Evolutionary conservation across 2,888 invertebrate genomes (phyloP).

Genomic region (Agriopis aurantiaria): DNA sequence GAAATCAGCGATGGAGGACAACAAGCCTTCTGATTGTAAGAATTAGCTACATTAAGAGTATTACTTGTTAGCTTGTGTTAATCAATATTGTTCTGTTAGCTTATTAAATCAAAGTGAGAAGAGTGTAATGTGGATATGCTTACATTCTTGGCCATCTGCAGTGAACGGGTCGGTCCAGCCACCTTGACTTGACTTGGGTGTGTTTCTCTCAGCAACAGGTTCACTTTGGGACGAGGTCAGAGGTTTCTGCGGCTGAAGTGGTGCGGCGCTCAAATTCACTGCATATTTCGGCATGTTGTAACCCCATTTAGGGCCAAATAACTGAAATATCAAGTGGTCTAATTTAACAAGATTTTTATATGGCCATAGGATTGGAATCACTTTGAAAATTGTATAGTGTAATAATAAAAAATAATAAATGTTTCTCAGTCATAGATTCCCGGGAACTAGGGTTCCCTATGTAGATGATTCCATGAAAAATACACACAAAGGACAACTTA

Average conservation of each 20-base stretch:
- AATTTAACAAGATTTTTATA: background rate
- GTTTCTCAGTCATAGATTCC: too few relatives aligned
- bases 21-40: background rate
- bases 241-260: conserved; percentile 92
- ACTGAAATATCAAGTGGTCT: conserved; percentile 76
- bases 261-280: conserved; percentile 92
- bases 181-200: conserved; percentile 51
- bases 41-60: background rate
- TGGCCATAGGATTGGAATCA: background rate
- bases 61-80: conserved; percentile 24
- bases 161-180: conserved; percentile 78
- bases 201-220: conserved; percentile 56
- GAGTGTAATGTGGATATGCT: conserved; percentile 53
- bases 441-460: too few relatives aligned
- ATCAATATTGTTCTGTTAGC: conserved; percentile 14
- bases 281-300: conserved; percentile 94
- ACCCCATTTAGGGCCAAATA: conserved; percentile 94
- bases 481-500: too few relatives aligned
- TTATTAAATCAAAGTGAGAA: conserved; percentile 10
- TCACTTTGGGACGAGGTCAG: conserved; percentile 67
- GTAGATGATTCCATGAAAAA: too few relatives aligned
- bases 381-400: background rate
- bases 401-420: too few relatives aligned
- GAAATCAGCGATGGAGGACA: too few relatives aligned
- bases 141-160: conserved; percentile 82